Conservation (phyloP, 2,888 invertebrate genomes). For the Pseudanteris insignis region DNA sequence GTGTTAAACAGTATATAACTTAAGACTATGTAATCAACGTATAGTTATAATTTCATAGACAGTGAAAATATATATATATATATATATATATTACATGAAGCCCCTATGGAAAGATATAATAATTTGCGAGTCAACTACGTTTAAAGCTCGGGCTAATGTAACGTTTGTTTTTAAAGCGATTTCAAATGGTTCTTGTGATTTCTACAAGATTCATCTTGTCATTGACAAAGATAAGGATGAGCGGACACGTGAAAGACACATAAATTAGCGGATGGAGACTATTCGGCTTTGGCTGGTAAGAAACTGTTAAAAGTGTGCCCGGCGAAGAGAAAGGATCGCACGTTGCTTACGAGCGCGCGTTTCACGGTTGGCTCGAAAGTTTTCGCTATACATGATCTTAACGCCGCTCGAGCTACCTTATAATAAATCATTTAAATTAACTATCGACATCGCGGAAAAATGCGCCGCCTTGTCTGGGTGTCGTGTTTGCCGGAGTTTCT, state of each 20-base stretch:
- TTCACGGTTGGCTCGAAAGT: slow-evolving; percentile 32
- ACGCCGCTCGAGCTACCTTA: slow-evolving; percentile 39
- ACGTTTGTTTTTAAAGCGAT: too few species aligned
- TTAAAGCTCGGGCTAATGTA: too few species aligned
- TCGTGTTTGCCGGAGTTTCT: slow-evolving; percentile 41
- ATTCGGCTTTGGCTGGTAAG: slow-evolving; percentile 28
- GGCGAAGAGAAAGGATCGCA: slow-evolving; percentile 43
- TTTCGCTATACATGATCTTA: slow-evolving; percentile 39
- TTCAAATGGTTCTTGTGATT: slow-evolving; percentile 9
- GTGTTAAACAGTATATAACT: too few species aligned
- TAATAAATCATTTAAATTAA: slow-evolving; percentile 49
- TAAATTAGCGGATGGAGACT: slow-evolving; percentile 45
- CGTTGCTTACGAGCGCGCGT: slow-evolving; percentile 30
- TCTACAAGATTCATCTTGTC: slow-evolving; percentile 24
- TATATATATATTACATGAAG: too few species aligned
- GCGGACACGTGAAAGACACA: slow-evolving; percentile 42
- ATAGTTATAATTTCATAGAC: too few species aligned
- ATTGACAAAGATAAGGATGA: slow-evolving; percentile 38
- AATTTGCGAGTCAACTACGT: too few species aligned
- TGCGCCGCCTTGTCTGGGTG: slow-evolving; percentile 21
- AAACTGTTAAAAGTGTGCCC: slow-evolving; percentile 38
- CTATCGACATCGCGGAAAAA: slow-evolving; percentile 45
- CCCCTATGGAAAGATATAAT: too few species aligned
- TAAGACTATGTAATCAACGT: too few species aligned
- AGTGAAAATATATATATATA: too few species aligned